Base-by-base conservation (phyloP, 1,140 invertebrate genomes). In the Ylistrum balloti region DNA sequence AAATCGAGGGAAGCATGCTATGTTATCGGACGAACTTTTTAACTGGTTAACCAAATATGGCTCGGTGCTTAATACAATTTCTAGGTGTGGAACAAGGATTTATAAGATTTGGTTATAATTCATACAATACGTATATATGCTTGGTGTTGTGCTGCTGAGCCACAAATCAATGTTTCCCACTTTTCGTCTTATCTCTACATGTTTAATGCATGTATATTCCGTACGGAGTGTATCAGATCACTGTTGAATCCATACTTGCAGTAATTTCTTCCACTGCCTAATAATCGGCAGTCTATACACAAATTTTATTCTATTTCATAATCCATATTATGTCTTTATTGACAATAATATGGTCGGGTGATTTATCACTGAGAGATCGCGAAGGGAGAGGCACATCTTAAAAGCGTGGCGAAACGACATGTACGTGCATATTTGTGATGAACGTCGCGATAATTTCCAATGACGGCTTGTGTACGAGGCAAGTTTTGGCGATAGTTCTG, bases 141-240 rank as follows among this genome's bases (percentile, higher is more conserved):
- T 74, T 28, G 0, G 17, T 74, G 9, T n/a, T 74, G 56, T 5
- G 13, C n/a, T 74, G 56, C 28, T 74, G 11, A 74, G 28, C 56
- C 56, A 28, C 9, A 74, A 74, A 74, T 74, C 56, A 74, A 74
- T 74, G 56, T 74, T 74, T 74, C 56, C 17, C 56, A n/a, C 20
- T 74, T 74, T 74, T n/a, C 28, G 56, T 74, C 56, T 74, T 74
- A 74, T 74, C 56, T 74, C 11, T 74, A n/a, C 22, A 74, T 74
- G 56, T 74, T 74, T 74, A 74, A 74, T 74, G 56, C 56, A 74
- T 74, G 56, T 74, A 74, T 28, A 74, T 74, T 74, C 56, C 56
- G 0, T 74, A 28, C 17, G n/a, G 17, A 20, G 45, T 20, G 17
- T 56, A 56, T 56, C 45, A 17, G 15, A 74, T 74, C 56, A 17